These are phyloP conservation scores for Bombus haemorrhoidalis DNA, from an alignment of 1,140 invertebrate genomes.

Conservation along the genomic window DNA sequence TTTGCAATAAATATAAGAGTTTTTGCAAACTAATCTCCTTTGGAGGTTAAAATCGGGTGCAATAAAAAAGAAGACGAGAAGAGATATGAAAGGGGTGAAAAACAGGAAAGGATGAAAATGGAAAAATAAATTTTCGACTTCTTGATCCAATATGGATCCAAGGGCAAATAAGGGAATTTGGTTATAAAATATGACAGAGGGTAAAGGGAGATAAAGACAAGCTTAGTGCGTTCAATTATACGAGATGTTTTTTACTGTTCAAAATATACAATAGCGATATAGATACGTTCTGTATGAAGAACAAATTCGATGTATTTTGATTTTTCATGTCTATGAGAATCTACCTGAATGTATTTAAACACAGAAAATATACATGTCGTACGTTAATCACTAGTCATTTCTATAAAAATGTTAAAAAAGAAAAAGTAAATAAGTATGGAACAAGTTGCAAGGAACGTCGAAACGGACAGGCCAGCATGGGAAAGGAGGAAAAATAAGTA, in stretches of 20 bases:
- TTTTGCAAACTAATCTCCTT: too few relatives aligned
- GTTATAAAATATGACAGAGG: neutral
- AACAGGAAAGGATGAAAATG: constrained; percentile 12
- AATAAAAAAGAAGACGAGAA: too few relatives aligned
- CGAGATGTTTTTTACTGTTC: constrained; percentile 36
- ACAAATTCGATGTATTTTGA: neutral
- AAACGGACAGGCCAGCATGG: neutral
- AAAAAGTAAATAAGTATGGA: neutral
- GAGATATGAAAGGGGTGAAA: neutral
- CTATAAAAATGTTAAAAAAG: neutral
- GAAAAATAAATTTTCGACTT: neutral
- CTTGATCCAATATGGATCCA: neutral
- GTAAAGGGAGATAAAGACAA: neutral
- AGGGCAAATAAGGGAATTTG: constrained; percentile 7
- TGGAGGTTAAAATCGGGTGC: too few relatives aligned
- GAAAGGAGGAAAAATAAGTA: constrained; percentile 19
- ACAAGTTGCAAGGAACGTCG: neutral
- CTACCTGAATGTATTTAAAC: too few relatives aligned
- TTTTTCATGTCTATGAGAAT: too few relatives aligned
- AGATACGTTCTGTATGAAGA: constrained; percentile 23
- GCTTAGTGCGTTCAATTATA: neutral
- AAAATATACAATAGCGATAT: constrained; percentile 7
- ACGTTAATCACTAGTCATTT: neutral
- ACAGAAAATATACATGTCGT: too few relatives aligned
- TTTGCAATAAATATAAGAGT: too few relatives aligned